phyloP scores from a whole-genome alignment of 2,888 invertebrate species.

The Napeogenes sylphis region DNA sequence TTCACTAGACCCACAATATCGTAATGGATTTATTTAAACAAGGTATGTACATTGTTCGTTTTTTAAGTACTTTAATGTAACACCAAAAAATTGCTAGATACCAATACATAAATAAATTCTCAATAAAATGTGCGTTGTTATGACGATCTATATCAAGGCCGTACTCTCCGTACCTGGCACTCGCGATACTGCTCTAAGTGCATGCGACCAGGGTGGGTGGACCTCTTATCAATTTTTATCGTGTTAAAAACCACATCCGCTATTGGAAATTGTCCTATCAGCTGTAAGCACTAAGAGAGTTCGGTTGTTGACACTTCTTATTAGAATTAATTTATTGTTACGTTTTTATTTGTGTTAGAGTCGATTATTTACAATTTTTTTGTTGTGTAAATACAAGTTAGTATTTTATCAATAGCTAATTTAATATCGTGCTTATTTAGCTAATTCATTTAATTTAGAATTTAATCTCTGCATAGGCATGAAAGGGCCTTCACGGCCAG shows the following conservation, averaged over 20 bases:
- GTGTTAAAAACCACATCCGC: slow-evolving; percentile 28
- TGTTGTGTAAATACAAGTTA: background rate
- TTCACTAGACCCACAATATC: slow-evolving; percentile 20
- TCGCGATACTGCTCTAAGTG: slow-evolving; percentile 39
- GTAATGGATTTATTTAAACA: slow-evolving; percentile 57
- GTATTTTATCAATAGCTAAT: too few relatives aligned
- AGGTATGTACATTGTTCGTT: slow-evolving; percentile 39
- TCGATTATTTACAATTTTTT: background rate
- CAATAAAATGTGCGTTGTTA: slow-evolving; percentile 24
- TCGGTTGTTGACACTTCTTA: slow-evolving; percentile 13
- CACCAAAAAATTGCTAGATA: background rate
- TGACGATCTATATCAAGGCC: slow-evolving; percentile 69
- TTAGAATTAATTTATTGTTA: slow-evolving; percentile 10
- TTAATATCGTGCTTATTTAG: background rate
- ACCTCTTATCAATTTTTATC: slow-evolving; percentile 55
- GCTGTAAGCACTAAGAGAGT: slow-evolving; percentile 16
- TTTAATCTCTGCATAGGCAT: slow-evolving; percentile 64
- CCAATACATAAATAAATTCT: slow-evolving; percentile 3
- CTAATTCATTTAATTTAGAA: background rate
- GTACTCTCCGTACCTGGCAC: slow-evolving; percentile 68
- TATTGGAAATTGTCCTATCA: slow-evolving; percentile 19
- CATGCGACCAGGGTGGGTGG: slow-evolving; percentile 57
- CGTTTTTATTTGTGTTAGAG: background rate
- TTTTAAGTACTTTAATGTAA: background rate
- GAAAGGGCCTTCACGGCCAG: slow-evolving; percentile 79